Percentiles rank a stretch among this genome's conserved stretches.
Evolutionary conservation across 2,888 invertebrate genomes (phyloP).

Genomic region (Rhamphomyia laevipes): DNA sequence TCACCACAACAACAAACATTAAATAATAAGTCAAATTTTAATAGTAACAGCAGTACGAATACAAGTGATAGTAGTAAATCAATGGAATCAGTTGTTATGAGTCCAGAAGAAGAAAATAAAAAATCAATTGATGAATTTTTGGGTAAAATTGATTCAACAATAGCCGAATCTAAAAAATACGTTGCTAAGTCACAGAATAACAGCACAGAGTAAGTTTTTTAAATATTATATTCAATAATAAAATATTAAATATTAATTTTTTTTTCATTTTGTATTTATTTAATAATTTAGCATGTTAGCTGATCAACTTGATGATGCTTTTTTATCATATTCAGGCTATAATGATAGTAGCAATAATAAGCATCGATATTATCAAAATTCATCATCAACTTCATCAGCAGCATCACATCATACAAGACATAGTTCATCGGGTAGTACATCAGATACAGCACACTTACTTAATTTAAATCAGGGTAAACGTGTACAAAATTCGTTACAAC

Average conservation of each 20-base stretch:
- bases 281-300: constrained; percentile 24
- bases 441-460: constrained; percentile 35
- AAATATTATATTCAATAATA: background rate
- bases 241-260: background rate
- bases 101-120: constrained; percentile 62
- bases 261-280: constrained; percentile 1
- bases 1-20: constrained; percentile 22
- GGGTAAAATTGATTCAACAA: constrained; percentile 70
- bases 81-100: constrained; percentile 42
- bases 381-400: constrained; percentile 31
- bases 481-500: constrained; percentile 67
- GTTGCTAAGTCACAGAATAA: constrained; percentile 66
- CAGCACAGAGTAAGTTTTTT: constrained; percentile 65
- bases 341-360: constrained; percentile 22
- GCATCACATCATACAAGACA: constrained; percentile 29
- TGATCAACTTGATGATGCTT: constrained; percentile 32
- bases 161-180: constrained; percentile 73
- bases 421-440: constrained; percentile 42
- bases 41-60: constrained; percentile 13
- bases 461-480: constrained; percentile 70
- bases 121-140: constrained; percentile 68
- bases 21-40: constrained; percentile 16
- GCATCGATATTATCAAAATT: constrained; percentile 16
- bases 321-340: constrained; percentile 27
- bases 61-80: constrained; percentile 33